These are phyloP conservation scores for Sorex fumeus DNA, from an alignment of 2,113 vertebrate genomes.

Conservation along the genomic window DNA sequence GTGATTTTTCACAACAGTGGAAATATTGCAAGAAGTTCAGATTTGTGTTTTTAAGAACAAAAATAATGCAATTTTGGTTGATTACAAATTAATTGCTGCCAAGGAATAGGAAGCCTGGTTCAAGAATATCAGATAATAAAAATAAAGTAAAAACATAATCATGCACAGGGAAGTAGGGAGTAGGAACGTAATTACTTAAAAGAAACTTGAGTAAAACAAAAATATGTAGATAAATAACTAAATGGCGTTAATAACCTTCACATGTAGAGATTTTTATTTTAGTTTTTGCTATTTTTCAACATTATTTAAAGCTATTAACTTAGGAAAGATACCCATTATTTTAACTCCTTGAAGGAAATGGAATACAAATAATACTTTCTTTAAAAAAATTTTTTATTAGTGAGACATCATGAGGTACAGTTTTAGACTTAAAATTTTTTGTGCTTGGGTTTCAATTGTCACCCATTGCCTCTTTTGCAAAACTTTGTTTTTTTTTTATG, in stretches of 20 bases:
- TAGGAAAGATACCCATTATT: slow-evolving; percentile 54
- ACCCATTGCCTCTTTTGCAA: too few relatives aligned
- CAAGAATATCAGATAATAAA: slow-evolving; percentile 6
- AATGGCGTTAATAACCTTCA: slow-evolving; percentile 1
- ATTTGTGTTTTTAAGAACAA: slow-evolving; percentile 31
- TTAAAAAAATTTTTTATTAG: too few relatives aligned
- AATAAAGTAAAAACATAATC: slow-evolving; percentile 48
- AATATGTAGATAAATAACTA: not conserved
- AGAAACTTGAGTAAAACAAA: slow-evolving; percentile 42
- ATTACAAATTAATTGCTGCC: slow-evolving; percentile 51
- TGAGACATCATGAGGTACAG: too few relatives aligned
- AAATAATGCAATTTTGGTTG: slow-evolving; percentile 65
- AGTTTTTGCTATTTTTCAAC: slow-evolving; percentile 44
- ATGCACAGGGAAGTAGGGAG: not conserved
- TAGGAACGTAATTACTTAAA: slow-evolving; percentile 31
- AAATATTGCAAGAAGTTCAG: slow-evolving; percentile 43
- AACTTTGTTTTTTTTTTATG: slow-evolving; percentile 54
- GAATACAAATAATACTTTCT: slow-evolving; percentile 68
- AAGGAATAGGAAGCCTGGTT: slow-evolving; percentile 25
- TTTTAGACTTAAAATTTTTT: too few relatives aligned
- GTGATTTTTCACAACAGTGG: not conserved
- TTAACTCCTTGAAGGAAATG: slow-evolving; percentile 70
- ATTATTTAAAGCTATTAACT: slow-evolving; percentile 29
- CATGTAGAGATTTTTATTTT: slow-evolving; percentile 10
- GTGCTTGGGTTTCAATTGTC: too few relatives aligned